Base-by-base conservation (phyloP, 1,140 invertebrate genomes). In the Episyrphus balteatus region DNA sequence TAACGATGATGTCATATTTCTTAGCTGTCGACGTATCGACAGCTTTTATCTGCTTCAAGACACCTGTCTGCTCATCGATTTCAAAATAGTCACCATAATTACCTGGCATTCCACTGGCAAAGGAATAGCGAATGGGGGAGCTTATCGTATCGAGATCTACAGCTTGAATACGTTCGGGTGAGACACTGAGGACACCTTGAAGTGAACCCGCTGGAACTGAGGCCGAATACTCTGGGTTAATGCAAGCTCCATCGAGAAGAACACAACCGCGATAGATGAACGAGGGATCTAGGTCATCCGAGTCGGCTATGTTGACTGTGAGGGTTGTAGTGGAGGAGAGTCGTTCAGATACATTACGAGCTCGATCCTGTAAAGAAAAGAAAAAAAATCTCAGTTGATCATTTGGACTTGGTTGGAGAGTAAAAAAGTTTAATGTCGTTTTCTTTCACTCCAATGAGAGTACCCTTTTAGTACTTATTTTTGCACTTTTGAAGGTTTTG, bases 101-200 rank as follows among this genome's bases (percentile, higher is more conserved):
- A 0, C 77, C 69, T 1, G 86, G 88, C 54, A 73, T 80, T 8
- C 88, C 90, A 52, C 80, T 84, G 6, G 86, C 74, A 58, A 92
- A 90, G 19, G 78, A 83, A 62, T 92, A 92, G 41, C 76, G 74
- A 43, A 91, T 88, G 1, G 79, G 78, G 1, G 85, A 78, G 58
- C 88, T 84, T 10, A 92, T 77, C 1, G 88, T 88, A 59, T 92
- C 88, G 78, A 88, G 83, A 62, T 92, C 88, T 1, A 88, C 78
- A 0, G 88, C 89, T 69, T 88, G 83, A 44, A 93, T 90, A 56
- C 87, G 84, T 59, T 92, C 88, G 1, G 90, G 89, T n/a, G 78
- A 73, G 18, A 92, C 82, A 46, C 82, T 81, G 1, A 93, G 71
- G 32, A 89, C 81, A 1, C 88, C 88, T 18, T 86, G 80, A 52